Conservation (phyloP, 2,113 vertebrate species). For the Numenius arquata region DNA sequence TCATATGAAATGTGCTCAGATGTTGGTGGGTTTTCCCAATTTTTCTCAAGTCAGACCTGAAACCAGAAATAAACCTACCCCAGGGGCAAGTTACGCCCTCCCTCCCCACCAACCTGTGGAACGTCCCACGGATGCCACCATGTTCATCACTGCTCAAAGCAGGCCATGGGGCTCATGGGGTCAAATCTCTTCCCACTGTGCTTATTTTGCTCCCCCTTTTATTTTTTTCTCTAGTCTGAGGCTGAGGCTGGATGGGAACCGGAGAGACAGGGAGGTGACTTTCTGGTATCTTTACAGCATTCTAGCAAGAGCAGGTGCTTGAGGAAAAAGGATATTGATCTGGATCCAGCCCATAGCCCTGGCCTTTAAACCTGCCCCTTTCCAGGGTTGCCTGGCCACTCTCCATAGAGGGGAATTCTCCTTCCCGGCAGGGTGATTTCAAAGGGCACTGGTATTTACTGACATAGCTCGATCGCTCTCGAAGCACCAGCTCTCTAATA, state of each 20-base stretch:
- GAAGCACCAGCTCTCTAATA: background rate
- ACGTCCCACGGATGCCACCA: rapidly evolving
- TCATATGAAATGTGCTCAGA: background rate
- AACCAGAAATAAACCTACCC: background rate
- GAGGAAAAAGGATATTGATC: background rate
- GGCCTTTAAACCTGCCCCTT: conserved; percentile 9
- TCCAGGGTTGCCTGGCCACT: background rate
- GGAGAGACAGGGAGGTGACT: background rate
- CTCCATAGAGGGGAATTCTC: background rate
- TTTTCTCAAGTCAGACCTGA: background rate
- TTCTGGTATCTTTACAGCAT: background rate
- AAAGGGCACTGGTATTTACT: background rate
- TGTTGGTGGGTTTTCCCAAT: rapidly evolving
- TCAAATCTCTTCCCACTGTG: background rate
- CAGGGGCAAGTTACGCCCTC: background rate
- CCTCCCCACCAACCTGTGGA: rapidly evolving
- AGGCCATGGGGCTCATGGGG: background rate
- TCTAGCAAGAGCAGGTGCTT: background rate
- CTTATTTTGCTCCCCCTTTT: background rate
- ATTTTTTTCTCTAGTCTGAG: background rate
- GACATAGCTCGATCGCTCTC: rapidly evolving
- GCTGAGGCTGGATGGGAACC: background rate
- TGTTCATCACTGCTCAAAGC: background rate
- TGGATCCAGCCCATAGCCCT: background rate
- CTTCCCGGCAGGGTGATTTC: background rate